Evolutionary conservation across 2,888 invertebrate genomes (phyloP).

Genomic region (Chelonus formosanus): DNA sequence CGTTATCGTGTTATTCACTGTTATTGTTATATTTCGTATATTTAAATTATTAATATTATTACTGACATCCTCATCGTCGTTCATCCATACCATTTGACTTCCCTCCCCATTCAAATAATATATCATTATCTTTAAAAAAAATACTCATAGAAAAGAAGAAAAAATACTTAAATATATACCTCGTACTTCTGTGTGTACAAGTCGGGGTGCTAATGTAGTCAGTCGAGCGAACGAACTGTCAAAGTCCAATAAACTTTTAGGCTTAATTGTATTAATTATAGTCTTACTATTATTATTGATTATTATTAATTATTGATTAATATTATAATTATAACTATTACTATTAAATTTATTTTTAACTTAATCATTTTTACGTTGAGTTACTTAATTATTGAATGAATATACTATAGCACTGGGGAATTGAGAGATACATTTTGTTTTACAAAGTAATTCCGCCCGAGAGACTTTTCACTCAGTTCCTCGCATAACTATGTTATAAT

Average conservation of each 20-base stretch:
- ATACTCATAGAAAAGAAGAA: not conserved
- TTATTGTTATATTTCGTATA: slow-evolving; percentile 36
- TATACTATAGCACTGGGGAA: too few relatives aligned
- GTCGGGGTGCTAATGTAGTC: slow-evolving; percentile 13
- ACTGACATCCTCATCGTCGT: slow-evolving; percentile 31
- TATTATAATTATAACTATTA: too few relatives aligned
- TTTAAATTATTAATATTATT: slow-evolving; percentile 36
- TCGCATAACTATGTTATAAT: too few relatives aligned
- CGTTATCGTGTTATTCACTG: slow-evolving; percentile 36
- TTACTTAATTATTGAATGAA: too few relatives aligned
- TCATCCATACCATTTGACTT: slow-evolving; percentile 32
- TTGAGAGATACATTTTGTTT: too few relatives aligned
- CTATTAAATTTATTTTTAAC: too few relatives aligned
- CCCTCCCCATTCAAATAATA: slow-evolving; percentile 10
- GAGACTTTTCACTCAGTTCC: too few relatives aligned
- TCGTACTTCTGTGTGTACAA: slow-evolving; percentile 17
- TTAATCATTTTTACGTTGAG: too few relatives aligned
- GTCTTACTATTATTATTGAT: not conserved
- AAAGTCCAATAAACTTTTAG: slow-evolving; percentile 22
- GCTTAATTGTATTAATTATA: too few relatives aligned
- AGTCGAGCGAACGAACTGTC: slow-evolving; percentile 42
- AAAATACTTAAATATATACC: slow-evolving; percentile 15
- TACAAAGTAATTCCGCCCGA: too few relatives aligned
- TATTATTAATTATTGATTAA: not conserved
- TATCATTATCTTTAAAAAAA: slow-evolving; percentile 21